phyloP scores from a whole-genome alignment of 2,797 vertebrate genomes.

The Schizopygopsis pylzovi region DNA sequence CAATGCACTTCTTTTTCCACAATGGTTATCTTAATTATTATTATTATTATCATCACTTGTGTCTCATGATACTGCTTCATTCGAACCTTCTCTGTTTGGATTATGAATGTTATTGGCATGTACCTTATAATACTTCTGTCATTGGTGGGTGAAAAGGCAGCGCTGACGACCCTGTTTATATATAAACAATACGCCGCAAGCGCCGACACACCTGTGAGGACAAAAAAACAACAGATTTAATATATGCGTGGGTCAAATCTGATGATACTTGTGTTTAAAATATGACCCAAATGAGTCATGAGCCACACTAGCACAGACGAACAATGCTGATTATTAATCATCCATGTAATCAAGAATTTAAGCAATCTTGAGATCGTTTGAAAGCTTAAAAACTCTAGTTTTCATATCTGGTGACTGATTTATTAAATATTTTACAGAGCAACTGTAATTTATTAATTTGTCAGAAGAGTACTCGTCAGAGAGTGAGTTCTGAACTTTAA shows the following conservation, averaged over 20 bases:
- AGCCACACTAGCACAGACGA: neutral
- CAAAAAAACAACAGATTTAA: constrained; percentile 37
- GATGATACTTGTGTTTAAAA: neutral
- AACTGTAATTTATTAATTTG: no score
- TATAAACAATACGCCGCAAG: constrained; percentile 77
- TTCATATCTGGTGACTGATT: no score
- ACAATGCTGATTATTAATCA: neutral
- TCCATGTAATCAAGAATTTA: neutral
- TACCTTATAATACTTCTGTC: constrained; percentile 70
- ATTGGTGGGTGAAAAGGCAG: constrained; percentile 55
- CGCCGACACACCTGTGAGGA: constrained; percentile 69
- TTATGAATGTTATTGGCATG: rapidly evolving
- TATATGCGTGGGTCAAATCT: rapidly evolving
- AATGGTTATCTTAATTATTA: neutral
- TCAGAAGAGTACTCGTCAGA: no score
- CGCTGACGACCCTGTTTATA: constrained; percentile 73
- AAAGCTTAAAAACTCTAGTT: no score
- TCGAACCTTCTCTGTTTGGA: no score
- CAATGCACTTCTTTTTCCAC: neutral
- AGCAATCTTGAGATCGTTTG: no score
- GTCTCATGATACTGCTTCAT: neutral
- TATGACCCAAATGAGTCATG: neutral
- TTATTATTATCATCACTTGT: neutral
- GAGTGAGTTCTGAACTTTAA: no score
- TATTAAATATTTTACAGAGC: no score